Evolutionary conservation across 2,113 vertebrate species (phyloP).

Genomic region (Campylorhamphus procurvoides): DNA sequence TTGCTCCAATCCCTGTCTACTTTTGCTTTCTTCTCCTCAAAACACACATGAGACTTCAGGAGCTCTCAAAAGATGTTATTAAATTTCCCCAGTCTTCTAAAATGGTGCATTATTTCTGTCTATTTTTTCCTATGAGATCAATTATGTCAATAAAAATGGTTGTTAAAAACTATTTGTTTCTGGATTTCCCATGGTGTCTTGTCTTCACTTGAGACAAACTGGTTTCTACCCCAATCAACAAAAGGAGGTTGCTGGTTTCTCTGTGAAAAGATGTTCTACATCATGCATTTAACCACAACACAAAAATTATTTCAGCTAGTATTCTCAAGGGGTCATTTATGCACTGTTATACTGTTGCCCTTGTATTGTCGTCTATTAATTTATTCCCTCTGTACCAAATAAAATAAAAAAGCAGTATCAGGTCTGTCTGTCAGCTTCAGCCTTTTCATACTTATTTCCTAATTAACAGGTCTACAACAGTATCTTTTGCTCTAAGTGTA

Average conservation of each 20-base stretch:
- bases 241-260: neutral
- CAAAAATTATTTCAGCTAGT: neutral
- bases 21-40: neutral
- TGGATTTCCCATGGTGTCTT: neutral
- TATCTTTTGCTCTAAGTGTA: neutral
- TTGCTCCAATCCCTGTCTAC: neutral
- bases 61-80: neutral
- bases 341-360: neutral
- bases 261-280: neutral
- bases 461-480: neutral
- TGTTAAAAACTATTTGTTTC: neutral
- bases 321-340: neutral
- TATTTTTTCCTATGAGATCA: neutral
- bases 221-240: neutral
- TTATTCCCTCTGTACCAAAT: neutral
- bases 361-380: neutral
- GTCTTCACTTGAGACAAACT: neutral
- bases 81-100: neutral
- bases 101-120: neutral
- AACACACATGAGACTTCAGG: neutral
- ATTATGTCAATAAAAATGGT: neutral
- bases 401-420: neutral
- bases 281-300: neutral
- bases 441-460: neutral
- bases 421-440: neutral